These are phyloP conservation scores for Drosophila longiperda DNA, from an alignment of 2,888 invertebrate genomes.

Conservation along the genomic window DNA sequence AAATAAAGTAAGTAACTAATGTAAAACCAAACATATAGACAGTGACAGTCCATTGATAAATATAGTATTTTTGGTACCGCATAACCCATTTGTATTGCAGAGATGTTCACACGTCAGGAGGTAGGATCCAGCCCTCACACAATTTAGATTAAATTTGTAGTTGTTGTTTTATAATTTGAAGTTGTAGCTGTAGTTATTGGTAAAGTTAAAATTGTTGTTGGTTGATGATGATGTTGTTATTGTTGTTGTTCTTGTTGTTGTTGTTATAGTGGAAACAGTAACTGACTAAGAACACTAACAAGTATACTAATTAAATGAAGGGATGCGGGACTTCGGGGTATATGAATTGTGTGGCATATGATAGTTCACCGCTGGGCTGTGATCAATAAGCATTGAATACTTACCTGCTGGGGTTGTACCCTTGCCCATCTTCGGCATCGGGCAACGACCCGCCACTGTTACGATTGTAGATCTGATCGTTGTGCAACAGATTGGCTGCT, in stretches of 20 bases:
- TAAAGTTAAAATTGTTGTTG: not conserved
- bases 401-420: slow-evolving; percentile 71
- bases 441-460: slow-evolving; percentile 36
- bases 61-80: not conserved
- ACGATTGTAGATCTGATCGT: slow-evolving; percentile 65
- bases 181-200: not conserved
- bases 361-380: not conserved
- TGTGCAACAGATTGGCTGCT: slow-evolving; percentile 79
- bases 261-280: not conserved
- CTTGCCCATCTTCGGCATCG: slow-evolving; percentile 31
- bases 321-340: not conserved
- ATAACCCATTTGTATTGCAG: not conserved
- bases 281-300: not conserved
- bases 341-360: not conserved
- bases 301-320: not conserved
- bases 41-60: not conserved
- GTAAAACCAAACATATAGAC: not conserved
- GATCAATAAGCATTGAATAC: slow-evolving; percentile 20
- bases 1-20: not conserved
- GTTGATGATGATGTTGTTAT: not conserved
- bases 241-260: not conserved
- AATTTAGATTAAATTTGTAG: not conserved
- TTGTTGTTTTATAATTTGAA: not conserved
- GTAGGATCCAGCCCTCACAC: not conserved
- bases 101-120: not conserved